phyloP scores from a whole-genome alignment of 2,888 invertebrate genomes.

The Blera fallax region DNA sequence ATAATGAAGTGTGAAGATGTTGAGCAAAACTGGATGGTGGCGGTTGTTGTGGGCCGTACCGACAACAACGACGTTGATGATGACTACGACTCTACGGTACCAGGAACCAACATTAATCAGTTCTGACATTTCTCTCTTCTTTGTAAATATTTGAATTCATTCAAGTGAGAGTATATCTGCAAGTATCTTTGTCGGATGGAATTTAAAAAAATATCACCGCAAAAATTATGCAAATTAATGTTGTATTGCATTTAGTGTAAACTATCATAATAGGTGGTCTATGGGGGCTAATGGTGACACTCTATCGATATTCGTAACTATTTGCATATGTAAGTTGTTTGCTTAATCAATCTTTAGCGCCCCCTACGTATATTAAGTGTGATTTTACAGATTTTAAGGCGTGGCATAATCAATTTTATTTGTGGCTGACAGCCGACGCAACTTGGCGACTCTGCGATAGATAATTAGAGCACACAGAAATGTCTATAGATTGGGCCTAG shows the following conservation, averaged over 20 bases:
- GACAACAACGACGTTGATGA: slow-evolving; percentile 31
- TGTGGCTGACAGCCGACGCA: background rate
- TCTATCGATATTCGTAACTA: slow-evolving; percentile 2
- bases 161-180: background rate
- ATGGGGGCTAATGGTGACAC: background rate
- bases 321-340: background rate
- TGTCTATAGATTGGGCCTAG: background rate
- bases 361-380: background rate
- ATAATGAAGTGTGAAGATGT: slow-evolving; percentile 70
- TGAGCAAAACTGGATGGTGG: slow-evolving; percentile 32
- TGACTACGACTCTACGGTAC: slow-evolving; percentile 21
- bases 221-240: slow-evolving; percentile 13
- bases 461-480: slow-evolving; percentile 20
- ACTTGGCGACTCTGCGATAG: background rate
- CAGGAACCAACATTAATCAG: slow-evolving; percentile 70
- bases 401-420: slow-evolving; percentile 51
- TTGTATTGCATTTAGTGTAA: background rate
- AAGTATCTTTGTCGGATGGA: background rate
- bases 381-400: slow-evolving; percentile 32
- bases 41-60: slow-evolving; percentile 48
- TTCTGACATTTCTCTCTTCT: slow-evolving; percentile 34
- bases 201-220: background rate
- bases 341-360: slow-evolving; percentile 48
- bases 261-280: slow-evolving; percentile 15
- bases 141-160: no score